Base-by-base conservation (phyloP, 2,888 invertebrate genomes). In the Masnerella sp. region DNA sequence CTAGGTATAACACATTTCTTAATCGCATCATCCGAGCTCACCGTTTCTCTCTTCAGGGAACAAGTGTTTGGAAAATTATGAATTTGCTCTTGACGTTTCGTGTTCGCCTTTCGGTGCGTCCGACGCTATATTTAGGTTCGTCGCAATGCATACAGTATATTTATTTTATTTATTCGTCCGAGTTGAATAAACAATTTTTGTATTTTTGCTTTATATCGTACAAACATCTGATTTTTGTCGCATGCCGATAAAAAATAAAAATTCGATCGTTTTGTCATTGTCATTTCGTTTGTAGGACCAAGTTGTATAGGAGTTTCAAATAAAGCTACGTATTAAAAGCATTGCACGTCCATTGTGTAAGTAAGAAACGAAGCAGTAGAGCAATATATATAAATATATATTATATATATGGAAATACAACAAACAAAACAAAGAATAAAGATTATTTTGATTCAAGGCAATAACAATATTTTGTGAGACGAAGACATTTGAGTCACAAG, bases 1-100 rank as follows among this genome's bases (percentile, higher is more conserved):
- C 61, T 69, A 62, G 62, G 56, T 62, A 52, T 77, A 70, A 52
- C 69, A 71, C 70, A 67, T 67, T 64, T 77, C 65, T 43, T 76
- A 74, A 76, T 75, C 76, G 65, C 70, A 58, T 77, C 74, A 75
- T 78, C 77, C 74, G 62, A 77, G 76, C 76, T 77, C 74, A 67
- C 62, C 67, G 62, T 76, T 76, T 77, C 74, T 76, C 67, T 76
- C 62, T 20, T 18, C 20, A 11, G 65, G 68, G 59, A 36, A 56
- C n/a, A 22, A 22, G 15, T 30, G 25, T 22, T n/a, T 4, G 32
- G 12, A n/a, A 28, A 28, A n/a, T n/a, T 34, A 51, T 59, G 40
- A 34, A 68, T 36, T n/a, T n/a, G n/a, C n/a, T n/a, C n/a, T n/a
- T n/a, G n/a, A n/a, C n/a, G n/a, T n/a, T n/a, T n/a, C n/a, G n/a